Conservation (phyloP, 2,113 vertebrate genomes). For the Petromus typicus region DNA sequence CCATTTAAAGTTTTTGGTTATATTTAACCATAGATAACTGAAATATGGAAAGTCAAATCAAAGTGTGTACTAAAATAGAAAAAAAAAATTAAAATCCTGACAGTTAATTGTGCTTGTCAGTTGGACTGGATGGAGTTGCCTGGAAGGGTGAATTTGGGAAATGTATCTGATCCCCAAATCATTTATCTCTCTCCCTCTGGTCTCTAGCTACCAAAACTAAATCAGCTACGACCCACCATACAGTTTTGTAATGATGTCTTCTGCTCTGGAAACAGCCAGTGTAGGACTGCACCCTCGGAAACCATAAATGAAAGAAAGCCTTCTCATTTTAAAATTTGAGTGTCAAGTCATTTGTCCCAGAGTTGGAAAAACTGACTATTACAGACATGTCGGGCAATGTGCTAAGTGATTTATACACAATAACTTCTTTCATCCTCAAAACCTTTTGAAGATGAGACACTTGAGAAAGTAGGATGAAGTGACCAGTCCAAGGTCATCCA, state of each 20-base stretch:
- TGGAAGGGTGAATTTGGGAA: not conserved
- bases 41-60: not conserved
- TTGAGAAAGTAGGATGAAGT: not conserved
- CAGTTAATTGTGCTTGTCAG: not conserved
- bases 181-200: not conserved
- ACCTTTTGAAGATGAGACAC: not conserved
- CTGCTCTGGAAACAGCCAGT: not conserved
- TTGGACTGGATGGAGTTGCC: not conserved
- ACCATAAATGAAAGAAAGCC: not conserved
- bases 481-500: not conserved
- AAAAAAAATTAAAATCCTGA: not conserved
- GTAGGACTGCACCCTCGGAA: not conserved
- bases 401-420: not conserved
- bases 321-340: not conserved
- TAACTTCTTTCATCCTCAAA: not conserved
- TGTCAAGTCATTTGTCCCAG: not conserved
- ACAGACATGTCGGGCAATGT: not conserved
- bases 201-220: not conserved
- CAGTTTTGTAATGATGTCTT: not conserved
- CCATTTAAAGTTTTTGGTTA: not conserved
- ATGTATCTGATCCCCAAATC: not conserved
- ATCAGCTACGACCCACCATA: not conserved
- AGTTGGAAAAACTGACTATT: not conserved
- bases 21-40: not conserved
- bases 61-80: not conserved